These are phyloP conservation scores for Gymnoscelis rufifasciata DNA, from an alignment of 2,888 invertebrate genomes.

Conservation along the genomic window DNA sequence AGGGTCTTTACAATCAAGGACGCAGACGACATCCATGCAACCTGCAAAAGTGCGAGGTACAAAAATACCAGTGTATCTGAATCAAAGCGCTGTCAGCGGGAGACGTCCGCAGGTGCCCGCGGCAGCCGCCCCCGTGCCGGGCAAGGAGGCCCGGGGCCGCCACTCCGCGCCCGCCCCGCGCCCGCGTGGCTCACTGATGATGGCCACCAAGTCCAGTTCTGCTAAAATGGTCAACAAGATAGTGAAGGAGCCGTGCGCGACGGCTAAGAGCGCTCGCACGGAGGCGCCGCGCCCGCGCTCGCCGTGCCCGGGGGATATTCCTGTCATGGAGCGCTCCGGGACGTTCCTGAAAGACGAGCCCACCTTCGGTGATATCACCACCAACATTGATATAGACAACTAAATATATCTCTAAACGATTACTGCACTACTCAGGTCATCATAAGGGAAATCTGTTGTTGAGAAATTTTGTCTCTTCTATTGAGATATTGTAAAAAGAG, in stretches of 20 bases:
- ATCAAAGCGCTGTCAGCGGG: constrained; percentile 26
- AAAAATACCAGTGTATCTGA: constrained; percentile 56
- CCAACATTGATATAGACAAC: constrained; percentile 47
- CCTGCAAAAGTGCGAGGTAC: constrained; percentile 40
- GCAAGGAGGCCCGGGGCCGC: too few relatives aligned
- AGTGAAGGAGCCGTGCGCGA: constrained; percentile 44
- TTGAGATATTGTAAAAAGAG: too few relatives aligned
- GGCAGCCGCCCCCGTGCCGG: too few relatives aligned
- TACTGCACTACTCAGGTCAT: too few relatives aligned
- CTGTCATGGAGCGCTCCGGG: constrained; percentile 81
- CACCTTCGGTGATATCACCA: constrained; percentile 65
- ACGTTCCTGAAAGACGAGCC: constrained; percentile 88
- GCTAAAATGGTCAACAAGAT: constrained; percentile 73
- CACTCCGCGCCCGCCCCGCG: neutral
- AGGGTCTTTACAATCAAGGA: constrained; percentile 34
- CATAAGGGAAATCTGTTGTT: too few relatives aligned
- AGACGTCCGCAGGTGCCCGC: neutral
- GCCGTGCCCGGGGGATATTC: too few relatives aligned
- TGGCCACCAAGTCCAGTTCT: constrained; percentile 79
- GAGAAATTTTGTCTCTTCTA: too few relatives aligned
- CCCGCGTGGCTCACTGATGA: constrained; percentile 60
- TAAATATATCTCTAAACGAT: too few relatives aligned
- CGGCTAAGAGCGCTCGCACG: too few relatives aligned
- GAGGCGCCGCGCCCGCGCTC: too few relatives aligned
- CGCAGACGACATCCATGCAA: constrained; percentile 19